A percentile compares a stretch with the other conserved stretches of the same genome.
These are phyloP conservation scores for Dendrophyllia cribrosa DNA, from an alignment of 64 coral and sea anemone species.

Conservation along the genomic window DNA sequence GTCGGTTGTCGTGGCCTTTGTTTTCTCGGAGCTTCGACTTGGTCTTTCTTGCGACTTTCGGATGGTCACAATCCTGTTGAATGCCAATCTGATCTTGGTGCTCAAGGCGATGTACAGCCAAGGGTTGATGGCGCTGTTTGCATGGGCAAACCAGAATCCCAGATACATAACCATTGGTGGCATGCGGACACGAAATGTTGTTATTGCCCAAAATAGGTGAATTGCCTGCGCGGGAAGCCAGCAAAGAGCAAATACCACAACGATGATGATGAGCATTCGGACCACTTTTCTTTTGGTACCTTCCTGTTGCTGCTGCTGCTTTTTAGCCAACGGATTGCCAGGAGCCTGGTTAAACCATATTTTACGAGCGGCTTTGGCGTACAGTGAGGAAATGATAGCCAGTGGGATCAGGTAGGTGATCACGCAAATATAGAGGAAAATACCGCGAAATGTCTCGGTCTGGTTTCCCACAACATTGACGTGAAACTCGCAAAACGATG, in stretches of 20 bases:
- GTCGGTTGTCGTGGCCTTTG: background rate
- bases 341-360: conserved; percentile 56
- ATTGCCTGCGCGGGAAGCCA: conserved; percentile 63
- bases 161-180: background rate
- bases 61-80: background rate
- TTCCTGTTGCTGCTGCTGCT: background rate
- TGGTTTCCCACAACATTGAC: background rate
- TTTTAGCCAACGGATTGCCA: conserved; percentile 1
- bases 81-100: background rate
- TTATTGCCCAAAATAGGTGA: background rate
- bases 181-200: too few species aligned
- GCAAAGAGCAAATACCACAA: conserved; percentile 47
- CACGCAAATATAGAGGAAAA: conserved; percentile 21
- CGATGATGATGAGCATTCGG: conserved; percentile 61
- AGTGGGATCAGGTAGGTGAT: conserved; percentile 48
- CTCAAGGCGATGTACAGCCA: conserved; percentile 50
- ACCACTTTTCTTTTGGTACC: conserved; percentile 5
- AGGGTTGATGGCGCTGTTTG: conserved; percentile 69
- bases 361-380: conserved; percentile 31
- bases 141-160: conserved; percentile 27
- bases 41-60: background rate
- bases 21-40: too few species aligned
- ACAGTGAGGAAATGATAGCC: conserved; percentile 41
- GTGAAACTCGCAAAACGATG: background rate
- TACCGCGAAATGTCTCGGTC: background rate